Base-by-base conservation (phyloP, 2,113 vertebrate species). In the Podarcis raffonei region DNA sequence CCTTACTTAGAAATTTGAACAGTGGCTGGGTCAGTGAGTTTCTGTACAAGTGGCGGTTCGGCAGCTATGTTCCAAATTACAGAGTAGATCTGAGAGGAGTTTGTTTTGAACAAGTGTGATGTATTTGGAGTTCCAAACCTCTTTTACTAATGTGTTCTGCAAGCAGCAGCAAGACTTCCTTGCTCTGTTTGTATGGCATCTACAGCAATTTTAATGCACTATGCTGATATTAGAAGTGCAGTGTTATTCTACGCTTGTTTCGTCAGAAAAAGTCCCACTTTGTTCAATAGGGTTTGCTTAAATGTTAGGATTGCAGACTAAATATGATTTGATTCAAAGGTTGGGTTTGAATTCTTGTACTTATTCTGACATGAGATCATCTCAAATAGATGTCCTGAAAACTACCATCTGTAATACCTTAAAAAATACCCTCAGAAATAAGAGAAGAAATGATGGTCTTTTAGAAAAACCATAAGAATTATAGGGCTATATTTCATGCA, bases 1-100 rank as follows among this genome's bases (percentile, higher is more conserved):
- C 87, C 89, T 94, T 93, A 92, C 94, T 93, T 86, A 91, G 92
- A 90, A 95, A 94, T 95, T 95, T 93, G 89, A 90, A 92, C 84
- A 83, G 87, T 95, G 93, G 88, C 93, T 93, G 91, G 75, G 77
- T 92, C 94, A 92, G 82, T 87, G 74, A 93, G 16, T 75, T 91
- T 92, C 93, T 93, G 53, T 89, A 76, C 89, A 94, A 95, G 85
- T 94, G 83, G 79, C 93, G 90, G 90, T 94, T 95, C 92, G 90
- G 91, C 90, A 59, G 23, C n/a, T 94, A 76, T 53, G 83, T 92
- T 94, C 53, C 81, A 94, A 95, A 92, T 95, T 95, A 95, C 79
- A 96, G 94, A 92, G 90, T 90, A 81, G 77, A 86, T 82, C 92
- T 93, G 57, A 89, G 86, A 81, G 37, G 89, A 93, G 86, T 89